Conservation (phyloP, 2,888 invertebrate genomes). For the Cryptus armator region DNA sequence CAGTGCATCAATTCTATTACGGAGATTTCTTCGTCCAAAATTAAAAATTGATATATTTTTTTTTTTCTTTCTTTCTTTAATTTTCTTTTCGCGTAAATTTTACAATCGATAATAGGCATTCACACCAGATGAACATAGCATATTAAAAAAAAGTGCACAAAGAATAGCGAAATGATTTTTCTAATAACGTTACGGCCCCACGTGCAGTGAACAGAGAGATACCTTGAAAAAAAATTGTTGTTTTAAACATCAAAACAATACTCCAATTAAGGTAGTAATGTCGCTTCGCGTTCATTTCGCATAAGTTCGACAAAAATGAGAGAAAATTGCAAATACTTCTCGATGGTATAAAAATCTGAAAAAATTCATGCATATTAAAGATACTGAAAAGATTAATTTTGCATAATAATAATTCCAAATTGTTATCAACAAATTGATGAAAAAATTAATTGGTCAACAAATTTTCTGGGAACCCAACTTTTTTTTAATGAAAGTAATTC, state of each 20-base stretch:
- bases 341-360: no score
- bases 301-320: no score
- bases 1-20: slow-evolving; percentile 46
- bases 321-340: no score
- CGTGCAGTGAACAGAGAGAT: background rate
- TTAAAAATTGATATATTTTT: slow-evolving; percentile 34
- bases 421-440: no score
- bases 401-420: no score
- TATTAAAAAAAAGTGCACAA: slow-evolving; percentile 29
- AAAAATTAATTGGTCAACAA: no score
- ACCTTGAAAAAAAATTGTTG: background rate
- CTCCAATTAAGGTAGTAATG: background rate
- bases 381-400: no score
- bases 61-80: background rate
- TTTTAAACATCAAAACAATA: slow-evolving; percentile 15
- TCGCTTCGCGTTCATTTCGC: no score
- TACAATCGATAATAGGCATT: background rate
- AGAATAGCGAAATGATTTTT: slow-evolving; percentile 17
- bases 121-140: slow-evolving; percentile 48
- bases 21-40: slow-evolving; percentile 35
- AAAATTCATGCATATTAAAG: no score
- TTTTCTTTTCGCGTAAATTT: background rate
- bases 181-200: slow-evolving; percentile 5
- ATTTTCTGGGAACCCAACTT: no score
- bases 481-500: no score